A percentile compares a stretch with the other conserved stretches of the same genome.
phyloP scores from a whole-genome alignment of 2,113 vertebrate species.

The Cyprinodon tularosa region DNA sequence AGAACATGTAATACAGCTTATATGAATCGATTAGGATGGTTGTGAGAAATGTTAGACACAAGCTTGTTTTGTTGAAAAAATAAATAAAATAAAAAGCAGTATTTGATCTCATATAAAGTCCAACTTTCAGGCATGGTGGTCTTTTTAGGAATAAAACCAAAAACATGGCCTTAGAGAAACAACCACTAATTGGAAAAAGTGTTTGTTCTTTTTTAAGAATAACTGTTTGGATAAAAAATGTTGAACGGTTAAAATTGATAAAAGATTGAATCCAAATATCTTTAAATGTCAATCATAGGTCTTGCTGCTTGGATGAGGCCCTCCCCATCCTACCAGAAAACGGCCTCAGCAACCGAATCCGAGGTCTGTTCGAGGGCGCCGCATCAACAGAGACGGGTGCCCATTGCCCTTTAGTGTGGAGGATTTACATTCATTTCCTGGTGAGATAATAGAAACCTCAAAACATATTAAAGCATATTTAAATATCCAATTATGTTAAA shows the following conservation, averaged over 20 bases:
- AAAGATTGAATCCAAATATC: neutral
- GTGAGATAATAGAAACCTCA: slow-evolving; percentile 73
- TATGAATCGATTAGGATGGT: too few relatives aligned
- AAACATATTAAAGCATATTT: neutral
- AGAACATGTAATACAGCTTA: too few relatives aligned
- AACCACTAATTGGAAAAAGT: too few relatives aligned
- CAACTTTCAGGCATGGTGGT: neutral
- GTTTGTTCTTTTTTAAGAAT: neutral
- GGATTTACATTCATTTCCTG: slow-evolving; percentile 92
- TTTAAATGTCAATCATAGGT: slow-evolving; percentile 71
- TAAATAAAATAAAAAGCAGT: too few relatives aligned
- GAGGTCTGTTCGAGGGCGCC: slow-evolving; percentile 87
- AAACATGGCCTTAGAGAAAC: neutral
- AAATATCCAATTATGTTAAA: neutral
- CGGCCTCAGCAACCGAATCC: slow-evolving; percentile 90
- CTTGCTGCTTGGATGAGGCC: slow-evolving; percentile 74
- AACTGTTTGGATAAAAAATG: neutral
- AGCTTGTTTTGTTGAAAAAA: too few relatives aligned
- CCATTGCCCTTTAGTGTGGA: slow-evolving; percentile 92
- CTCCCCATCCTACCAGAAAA: slow-evolving; percentile 87
- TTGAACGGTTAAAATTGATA: neutral
- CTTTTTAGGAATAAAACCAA: neutral
- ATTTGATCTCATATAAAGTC: too few relatives aligned
- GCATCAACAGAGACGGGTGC: slow-evolving; percentile 81
- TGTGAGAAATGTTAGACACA: too few relatives aligned